phyloP scores from a whole-genome alignment of 1,140 invertebrate species.

The Drosophila setifemur region DNA sequence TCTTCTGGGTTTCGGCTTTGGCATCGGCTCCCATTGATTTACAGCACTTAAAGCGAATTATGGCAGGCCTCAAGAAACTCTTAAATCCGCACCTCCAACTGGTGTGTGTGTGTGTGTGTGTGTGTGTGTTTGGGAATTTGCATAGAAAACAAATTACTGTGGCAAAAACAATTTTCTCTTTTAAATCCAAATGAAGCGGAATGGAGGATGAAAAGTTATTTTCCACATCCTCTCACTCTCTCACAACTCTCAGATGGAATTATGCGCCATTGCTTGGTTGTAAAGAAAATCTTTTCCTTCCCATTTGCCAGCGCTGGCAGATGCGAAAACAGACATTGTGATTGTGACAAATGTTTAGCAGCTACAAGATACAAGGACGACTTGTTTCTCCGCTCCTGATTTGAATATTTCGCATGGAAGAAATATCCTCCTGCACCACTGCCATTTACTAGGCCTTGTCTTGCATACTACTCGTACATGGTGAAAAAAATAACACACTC shows the following conservation, averaged over 20 bases:
- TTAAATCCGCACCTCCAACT: conserved; percentile 10
- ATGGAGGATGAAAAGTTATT: conserved; percentile 36
- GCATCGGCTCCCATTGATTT: conserved; percentile 48
- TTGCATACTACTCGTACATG: conserved; percentile 20
- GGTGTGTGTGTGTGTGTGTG: not conserved
- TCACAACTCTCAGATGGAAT: too few species aligned
- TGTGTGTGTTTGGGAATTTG: conserved; percentile 51
- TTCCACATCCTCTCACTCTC: conserved; percentile 15
- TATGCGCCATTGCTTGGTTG: conserved; percentile 28
- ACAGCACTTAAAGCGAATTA: conserved; percentile 37
- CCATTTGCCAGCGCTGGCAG: conserved; percentile 55
- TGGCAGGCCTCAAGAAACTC: conserved; percentile 2
- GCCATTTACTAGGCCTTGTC: conserved; percentile 47
- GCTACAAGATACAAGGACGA: conserved; percentile 10
- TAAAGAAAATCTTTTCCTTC: conserved; percentile 58
- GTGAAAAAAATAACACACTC: not conserved
- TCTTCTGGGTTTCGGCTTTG: conserved; percentile 13
- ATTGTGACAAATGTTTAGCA: conserved; percentile 77
- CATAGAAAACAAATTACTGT: conserved; percentile 71
- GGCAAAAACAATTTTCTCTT: conserved; percentile 72
- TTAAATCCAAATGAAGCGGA: conserved; percentile 55
- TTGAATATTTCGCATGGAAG: conserved; percentile 44
- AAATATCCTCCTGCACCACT: not conserved
- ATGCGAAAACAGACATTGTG: conserved; percentile 25
- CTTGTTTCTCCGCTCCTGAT: conserved; percentile 7